phyloP scores from a whole-genome alignment of 2,888 invertebrate species.

The Lasioglossum marginatum region DNA sequence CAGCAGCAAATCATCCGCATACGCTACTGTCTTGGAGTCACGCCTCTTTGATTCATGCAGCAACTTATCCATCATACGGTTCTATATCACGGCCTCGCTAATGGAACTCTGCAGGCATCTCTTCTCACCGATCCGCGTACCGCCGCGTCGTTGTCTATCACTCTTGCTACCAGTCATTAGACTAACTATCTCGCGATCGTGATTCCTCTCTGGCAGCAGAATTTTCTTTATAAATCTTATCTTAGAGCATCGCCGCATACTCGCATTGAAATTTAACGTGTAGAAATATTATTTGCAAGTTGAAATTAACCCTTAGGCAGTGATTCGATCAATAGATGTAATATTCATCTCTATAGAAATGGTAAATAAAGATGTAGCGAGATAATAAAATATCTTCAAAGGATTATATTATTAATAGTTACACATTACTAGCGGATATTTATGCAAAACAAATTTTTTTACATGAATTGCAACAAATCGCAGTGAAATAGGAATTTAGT shows the following conservation, averaged over 20 bases:
- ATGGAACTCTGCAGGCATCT: neutral
- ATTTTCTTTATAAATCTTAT: neutral
- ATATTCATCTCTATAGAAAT: too few species aligned
- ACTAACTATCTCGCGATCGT: slow-evolving; percentile 1
- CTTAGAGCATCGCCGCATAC: neutral
- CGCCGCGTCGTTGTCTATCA: neutral
- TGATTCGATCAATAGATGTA: too few species aligned
- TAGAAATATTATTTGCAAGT: neutral
- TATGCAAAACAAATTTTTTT: too few species aligned
- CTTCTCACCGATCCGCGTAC: neutral
- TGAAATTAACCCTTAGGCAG: neutral
- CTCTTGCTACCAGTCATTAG: neutral
- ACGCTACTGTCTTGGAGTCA: slow-evolving; percentile 23
- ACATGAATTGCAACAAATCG: too few species aligned
- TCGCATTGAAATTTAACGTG: neutral
- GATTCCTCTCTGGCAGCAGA: neutral
- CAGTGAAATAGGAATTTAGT: too few species aligned
- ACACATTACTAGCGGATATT: too few species aligned
- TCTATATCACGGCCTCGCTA: neutral
- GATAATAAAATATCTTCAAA: too few species aligned
- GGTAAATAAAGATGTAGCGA: too few species aligned
- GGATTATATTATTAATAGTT: too few species aligned
- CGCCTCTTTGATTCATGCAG: slow-evolving; percentile 22
- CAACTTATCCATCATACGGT: slow-evolving; percentile 22
- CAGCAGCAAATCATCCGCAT: slow-evolving; percentile 24